A percentile compares a stretch with the other conserved stretches of the same genome.
Conservation (phyloP, 2,113 vertebrate genomes). For the Empidonax traillii region DNA sequence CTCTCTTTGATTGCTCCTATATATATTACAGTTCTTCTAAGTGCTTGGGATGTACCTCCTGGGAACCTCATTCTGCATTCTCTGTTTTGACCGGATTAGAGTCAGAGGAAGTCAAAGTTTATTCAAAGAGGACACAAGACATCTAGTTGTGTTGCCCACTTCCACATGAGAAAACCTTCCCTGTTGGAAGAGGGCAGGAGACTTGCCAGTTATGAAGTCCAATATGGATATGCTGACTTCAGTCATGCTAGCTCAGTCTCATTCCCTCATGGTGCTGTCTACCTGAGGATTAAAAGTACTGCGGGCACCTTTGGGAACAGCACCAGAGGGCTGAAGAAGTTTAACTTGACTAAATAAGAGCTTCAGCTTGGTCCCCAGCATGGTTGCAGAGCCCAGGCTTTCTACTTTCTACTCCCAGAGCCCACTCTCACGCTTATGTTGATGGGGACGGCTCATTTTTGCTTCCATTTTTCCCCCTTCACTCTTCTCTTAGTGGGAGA, state of each 20-base stretch:
- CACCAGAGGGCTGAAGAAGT: neutral
- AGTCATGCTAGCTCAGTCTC: neutral
- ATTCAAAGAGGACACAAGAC: neutral
- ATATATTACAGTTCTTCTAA: neutral
- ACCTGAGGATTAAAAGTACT: neutral
- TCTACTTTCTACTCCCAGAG: neutral
- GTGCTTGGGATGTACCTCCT: neutral
- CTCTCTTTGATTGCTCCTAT: neutral
- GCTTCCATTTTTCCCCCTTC: neutral
- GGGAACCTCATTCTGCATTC: neutral
- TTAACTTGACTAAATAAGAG: neutral
- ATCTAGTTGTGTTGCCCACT: neutral
- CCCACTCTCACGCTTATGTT: neutral
- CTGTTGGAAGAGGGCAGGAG: neutral
- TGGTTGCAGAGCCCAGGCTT: neutral
- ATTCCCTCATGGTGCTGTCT: neutral
- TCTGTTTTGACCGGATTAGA: neutral
- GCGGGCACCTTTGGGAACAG: neutral
- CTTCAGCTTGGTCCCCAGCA: neutral
- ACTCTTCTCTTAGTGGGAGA: slow-evolving; percentile 49
- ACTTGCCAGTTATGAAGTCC: neutral
- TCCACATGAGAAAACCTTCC: neutral
- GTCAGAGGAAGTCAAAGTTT: neutral
- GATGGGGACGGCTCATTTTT: neutral
- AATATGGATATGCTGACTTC: neutral